Evolutionary conservation across 2,797 vertebrate species (phyloP).

Genomic region (Tragopan temminckii): DNA sequence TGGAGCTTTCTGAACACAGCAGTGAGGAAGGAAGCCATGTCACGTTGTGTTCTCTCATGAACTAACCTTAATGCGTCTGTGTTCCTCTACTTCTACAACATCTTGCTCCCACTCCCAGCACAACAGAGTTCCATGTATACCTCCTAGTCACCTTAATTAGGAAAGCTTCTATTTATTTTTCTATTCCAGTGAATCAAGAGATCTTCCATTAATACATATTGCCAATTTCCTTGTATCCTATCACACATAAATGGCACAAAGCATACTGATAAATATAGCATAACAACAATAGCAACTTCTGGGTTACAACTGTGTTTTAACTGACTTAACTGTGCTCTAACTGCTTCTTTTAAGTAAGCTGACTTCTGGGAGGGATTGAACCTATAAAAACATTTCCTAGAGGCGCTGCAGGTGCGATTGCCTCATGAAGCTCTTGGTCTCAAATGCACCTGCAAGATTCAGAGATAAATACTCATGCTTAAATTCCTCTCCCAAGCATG

Average conservation of each 20-base stretch:
- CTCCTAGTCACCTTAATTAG: not conserved
- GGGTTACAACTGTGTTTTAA: not conserved
- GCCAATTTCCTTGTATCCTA: not conserved
- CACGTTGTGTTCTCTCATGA: not conserved
- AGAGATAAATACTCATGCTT: not conserved
- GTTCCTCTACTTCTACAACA: not conserved
- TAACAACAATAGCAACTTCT: not conserved
- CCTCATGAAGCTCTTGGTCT: slow-evolving; percentile 15
- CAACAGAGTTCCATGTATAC: rapidly evolving
- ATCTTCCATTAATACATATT: not conserved
- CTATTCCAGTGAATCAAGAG: not conserved
- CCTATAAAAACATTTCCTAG: not conserved
- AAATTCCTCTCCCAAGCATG: not conserved
- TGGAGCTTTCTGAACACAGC: slow-evolving; percentile 86
- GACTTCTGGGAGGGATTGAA: slow-evolving; percentile 40
- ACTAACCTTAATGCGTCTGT: rapidly evolving
- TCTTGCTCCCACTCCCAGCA: not conserved
- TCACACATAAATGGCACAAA: not conserved
- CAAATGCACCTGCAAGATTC: slow-evolving; percentile 37
- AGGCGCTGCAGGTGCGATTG: slow-evolving; percentile 17
- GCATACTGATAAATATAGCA: not conserved
- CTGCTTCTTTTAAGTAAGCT: not conserved
- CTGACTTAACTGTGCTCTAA: not conserved
- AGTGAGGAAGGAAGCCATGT: not conserved
- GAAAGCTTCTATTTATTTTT: not conserved